A percentile compares a stretch with the other conserved stretches of the same genome.
Evolutionary conservation across 2,797 vertebrate species (phyloP).

Genomic region (Coracias cyanogaster): DNA sequence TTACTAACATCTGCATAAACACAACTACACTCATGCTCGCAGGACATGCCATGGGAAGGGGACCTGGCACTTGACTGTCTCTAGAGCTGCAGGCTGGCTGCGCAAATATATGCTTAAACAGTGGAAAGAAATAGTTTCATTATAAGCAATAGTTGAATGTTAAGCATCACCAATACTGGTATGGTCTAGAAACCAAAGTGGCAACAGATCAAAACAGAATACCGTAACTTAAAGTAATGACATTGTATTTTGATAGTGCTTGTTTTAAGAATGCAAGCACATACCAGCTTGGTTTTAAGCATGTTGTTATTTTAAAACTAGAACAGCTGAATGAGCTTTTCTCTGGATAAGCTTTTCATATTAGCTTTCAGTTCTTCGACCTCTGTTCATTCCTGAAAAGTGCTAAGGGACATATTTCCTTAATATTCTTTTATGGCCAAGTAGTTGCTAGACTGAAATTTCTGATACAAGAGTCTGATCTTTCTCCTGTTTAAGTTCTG

Average conservation of each 20-base stretch:
- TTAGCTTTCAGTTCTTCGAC: neutral
- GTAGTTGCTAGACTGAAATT: neutral
- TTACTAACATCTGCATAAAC: neutral
- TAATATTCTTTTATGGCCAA: neutral
- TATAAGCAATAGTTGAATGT: neutral
- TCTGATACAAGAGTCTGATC: neutral
- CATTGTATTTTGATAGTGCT: constrained; percentile 33
- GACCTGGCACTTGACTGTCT: neutral
- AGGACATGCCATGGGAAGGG: neutral
- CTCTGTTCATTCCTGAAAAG: neutral
- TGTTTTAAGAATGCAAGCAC: constrained; percentile 8
- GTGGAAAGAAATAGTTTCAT: neutral
- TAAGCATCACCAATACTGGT: neutral
- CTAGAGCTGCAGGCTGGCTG: neutral
- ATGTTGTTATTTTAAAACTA: neutral
- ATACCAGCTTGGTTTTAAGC: neutral
- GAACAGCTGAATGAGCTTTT: neutral
- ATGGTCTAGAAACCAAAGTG: constrained; percentile 17
- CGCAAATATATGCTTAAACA: neutral
- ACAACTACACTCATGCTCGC: neutral
- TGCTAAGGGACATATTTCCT: neutral
- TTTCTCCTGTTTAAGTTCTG: neutral
- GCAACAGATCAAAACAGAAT: constrained; percentile 35
- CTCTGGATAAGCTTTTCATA: neutral
- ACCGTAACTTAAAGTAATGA: neutral